Base-by-base conservation (phyloP, 2,113 vertebrate species). In the Paramisgurnus dabryanus region DNA sequence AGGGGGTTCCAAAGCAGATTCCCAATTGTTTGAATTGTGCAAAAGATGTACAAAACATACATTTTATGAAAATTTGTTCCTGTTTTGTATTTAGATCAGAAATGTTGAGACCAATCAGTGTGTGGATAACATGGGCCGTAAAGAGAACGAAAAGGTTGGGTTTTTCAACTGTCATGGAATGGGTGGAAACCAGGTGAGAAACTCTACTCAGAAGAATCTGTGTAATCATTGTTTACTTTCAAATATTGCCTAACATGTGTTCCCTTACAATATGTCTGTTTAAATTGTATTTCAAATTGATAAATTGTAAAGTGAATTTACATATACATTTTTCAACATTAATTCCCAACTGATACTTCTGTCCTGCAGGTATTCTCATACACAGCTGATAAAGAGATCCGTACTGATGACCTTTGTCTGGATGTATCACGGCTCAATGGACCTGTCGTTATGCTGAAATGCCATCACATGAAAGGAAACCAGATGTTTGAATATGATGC, bases 131-230 rank as follows among this genome's bases (percentile, higher is more conserved):
- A 99, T 99, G 98, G 98, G 98, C 55, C 94, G 97, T 63, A 99
- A 98, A 79, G 97, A 99, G 82, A 99, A 99, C 0, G 97, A 99
- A 83, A 99, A 98, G 92, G 97, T 99, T 11, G 97, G 98, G 64
- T 98, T 99, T 72, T 99, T 99, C 94, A 99, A 99, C 93, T 99
- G 98, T 81, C 98, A 99, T 0, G 96, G 98, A 76, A 99, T 99
- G 97, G 98, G 98, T 68, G 98, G 98, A 76, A 99, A 99, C 86
- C 97, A 99, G 96, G 98, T 98, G 92, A 93, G 84, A 50, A 34
- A 17, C 6, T 58, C n/a, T n/a, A 7, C 15, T 57, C 55, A 57
- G n/a, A 57, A 0, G 55, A 7, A 58, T 58, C 3, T 17, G 13
- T 5, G 6, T n/a, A 6, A 15, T 57, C 6, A 43, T 10, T 67